Conservation (phyloP, 2,113 vertebrate genomes). For the Microcebus ravelobensis region DNA sequence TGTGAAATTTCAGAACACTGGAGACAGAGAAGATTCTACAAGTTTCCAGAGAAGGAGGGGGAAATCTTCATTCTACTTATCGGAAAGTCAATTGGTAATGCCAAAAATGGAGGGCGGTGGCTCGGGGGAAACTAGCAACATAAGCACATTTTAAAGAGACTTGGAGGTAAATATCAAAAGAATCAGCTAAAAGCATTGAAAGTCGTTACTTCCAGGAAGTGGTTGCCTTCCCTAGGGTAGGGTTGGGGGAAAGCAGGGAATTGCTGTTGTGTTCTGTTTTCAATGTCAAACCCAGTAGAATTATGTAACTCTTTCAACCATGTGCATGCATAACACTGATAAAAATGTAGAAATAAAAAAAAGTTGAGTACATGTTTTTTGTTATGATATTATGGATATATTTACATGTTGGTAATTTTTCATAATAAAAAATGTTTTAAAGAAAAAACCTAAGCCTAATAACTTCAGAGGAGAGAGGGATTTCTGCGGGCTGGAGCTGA, state of each 20-base stretch:
- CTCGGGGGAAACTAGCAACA: neutral
- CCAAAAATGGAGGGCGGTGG: neutral
- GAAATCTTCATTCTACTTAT: neutral
- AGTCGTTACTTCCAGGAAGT: neutral
- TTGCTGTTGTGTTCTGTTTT: neutral
- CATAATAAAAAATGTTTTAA: neutral
- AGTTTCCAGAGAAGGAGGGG: neutral
- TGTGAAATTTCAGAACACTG: neutral
- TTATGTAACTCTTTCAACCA: neutral
- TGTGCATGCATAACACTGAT: neutral
- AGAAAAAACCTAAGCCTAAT: neutral
- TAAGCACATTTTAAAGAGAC: conserved; percentile 41
- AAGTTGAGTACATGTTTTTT: neutral
- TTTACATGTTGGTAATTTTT: conserved; percentile 13
- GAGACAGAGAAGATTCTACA: neutral
- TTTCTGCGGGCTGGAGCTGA: neutral
- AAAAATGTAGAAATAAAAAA: neutral
- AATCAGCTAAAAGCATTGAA: neutral
- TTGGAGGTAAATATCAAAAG: conserved; percentile 33
- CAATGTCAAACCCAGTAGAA: neutral
- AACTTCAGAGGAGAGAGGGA: neutral
- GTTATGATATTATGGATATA: neutral
- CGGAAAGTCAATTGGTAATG: conserved; percentile 14
- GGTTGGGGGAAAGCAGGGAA: neutral
- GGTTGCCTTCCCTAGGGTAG: neutral